Conservation (phyloP, 1,140 invertebrate genomes). For the Magallana angulata region DNA sequence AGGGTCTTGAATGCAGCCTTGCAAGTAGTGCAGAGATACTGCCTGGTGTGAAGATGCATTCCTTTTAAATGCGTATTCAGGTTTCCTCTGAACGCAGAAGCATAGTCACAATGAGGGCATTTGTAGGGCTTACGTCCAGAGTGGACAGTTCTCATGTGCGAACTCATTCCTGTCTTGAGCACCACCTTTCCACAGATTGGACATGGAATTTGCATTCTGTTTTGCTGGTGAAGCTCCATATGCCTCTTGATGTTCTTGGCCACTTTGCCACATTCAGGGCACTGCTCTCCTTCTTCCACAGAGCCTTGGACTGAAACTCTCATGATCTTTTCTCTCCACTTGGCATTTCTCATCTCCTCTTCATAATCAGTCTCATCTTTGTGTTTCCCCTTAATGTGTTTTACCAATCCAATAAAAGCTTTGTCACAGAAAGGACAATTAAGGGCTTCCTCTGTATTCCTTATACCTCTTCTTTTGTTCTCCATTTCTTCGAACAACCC, state of each 20-base stretch:
- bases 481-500: constrained; percentile 75
- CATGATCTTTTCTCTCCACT: constrained; percentile 77
- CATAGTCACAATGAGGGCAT: constrained; percentile 77
- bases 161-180: constrained; percentile 77
- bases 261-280: constrained; percentile 75
- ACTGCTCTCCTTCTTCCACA: constrained; percentile 73
- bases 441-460: constrained; percentile 75
- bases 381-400: constrained; percentile 77
- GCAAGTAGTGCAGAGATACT: constrained; percentile 76
- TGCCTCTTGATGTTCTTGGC: constrained; percentile 77
- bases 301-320: constrained; percentile 74
- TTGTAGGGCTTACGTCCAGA: constrained; percentile 76
- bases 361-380: constrained; percentile 75
- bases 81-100: constrained; percentile 76
- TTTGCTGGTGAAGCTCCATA: constrained; percentile 77
- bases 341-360: constrained; percentile 77
- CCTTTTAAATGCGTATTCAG: constrained; percentile 78
- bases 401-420: constrained; percentile 76
- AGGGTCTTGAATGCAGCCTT: constrained; percentile 77
- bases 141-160: constrained; percentile 77
- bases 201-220: constrained; percentile 77
- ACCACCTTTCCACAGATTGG: constrained; percentile 78
- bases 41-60: constrained; percentile 76
- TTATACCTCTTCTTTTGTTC: constrained; percentile 70
- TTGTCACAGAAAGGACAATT: constrained; percentile 78